Evolutionary conservation across 2,797 vertebrate species (phyloP), one percentile per base, ranked within the genome.

Genomic region (Sebastes hopkinsi): DNA sequence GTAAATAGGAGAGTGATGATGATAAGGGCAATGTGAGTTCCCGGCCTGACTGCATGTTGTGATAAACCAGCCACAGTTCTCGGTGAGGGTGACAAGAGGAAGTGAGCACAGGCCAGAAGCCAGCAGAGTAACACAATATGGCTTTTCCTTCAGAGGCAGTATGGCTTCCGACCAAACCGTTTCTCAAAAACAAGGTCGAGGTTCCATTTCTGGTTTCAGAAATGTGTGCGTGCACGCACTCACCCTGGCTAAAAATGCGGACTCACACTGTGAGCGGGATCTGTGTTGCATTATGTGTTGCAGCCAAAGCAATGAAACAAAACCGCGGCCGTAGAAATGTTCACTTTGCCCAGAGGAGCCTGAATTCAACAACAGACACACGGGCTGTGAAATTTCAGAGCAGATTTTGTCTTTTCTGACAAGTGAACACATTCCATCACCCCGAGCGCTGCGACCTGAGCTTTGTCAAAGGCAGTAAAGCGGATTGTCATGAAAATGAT

Each of bases 281-380:
- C 95, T 95, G 95, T 91, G 85, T 93, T 92, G 84, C 86, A 94
- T 95, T 96, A 95, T 58, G 85, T 22, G 83, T 83, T 64, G 80
- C 68, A 94, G 91, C 91, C 93, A 90, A 90, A 91, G 93, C 90
- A 92, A 86, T 86, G 92, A 94, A 95, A 95, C 89, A 85, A 92
- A 92, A 83, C 90, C 87, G 71, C 82, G 80, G 88, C 91, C 82
- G 70, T 85, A 90, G 87, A 94, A 92, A 93, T 86, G 83, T 86
- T 85, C 67, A 58, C 80, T 88, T 86, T 77, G 77, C 89, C 93
- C 91, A 80, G 52, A 88, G 89, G 88, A 90, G 74, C 54, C 34
- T 59, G 73, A 80, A 75, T 72, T 76, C 50, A 87, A 84, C 81
- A 88, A 82, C 81, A 87, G 78, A 87, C 74, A 72, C 75, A 50